Conservation (phyloP, 92 coral and sea anemone genomes). For the Parazoanthus swiftii region DNA sequence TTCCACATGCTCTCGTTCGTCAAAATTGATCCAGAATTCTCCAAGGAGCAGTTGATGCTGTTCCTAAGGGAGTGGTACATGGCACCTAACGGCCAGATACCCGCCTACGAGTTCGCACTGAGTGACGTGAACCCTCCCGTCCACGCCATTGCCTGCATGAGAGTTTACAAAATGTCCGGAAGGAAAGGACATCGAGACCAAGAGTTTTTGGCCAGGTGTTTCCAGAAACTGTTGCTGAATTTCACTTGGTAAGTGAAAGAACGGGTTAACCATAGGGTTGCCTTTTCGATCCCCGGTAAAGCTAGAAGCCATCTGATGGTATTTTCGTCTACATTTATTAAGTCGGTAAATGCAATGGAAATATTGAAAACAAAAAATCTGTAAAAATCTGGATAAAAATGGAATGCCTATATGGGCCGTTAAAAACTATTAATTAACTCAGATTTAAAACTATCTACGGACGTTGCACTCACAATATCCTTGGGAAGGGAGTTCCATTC, state of each 20-base stretch:
- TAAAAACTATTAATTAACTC: no score
- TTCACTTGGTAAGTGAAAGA: slow-evolving; percentile 80
- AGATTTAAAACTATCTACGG: no score
- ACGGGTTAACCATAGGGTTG: neutral
- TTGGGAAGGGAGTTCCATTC: no score
- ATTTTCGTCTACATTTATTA: no score
- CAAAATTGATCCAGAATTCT: slow-evolving; percentile 93
- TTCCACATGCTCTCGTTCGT: slow-evolving; percentile 96
- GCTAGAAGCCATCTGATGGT: neutral
- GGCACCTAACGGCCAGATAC: slow-evolving; percentile 98
- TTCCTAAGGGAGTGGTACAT: slow-evolving; percentile 96
- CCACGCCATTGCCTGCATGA: slow-evolving; percentile 86
- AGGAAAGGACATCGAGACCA: slow-evolving; percentile 84
- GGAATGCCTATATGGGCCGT: no score
- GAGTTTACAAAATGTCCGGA: slow-evolving; percentile 95
- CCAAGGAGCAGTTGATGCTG: slow-evolving; percentile 82
- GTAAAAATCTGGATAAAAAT: no score
- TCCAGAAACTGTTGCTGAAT: slow-evolving; percentile 91
- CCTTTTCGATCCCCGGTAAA: neutral
- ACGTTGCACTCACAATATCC: no score
- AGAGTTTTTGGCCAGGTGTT: slow-evolving; percentile 83
- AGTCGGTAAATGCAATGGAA: no score
- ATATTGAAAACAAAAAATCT: no score
- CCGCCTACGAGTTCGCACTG: slow-evolving; percentile 96
- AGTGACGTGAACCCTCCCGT: slow-evolving; percentile 99